Conservation (phyloP, 2,888 invertebrate genomes). For the Rhorus exstirpatorius region DNA sequence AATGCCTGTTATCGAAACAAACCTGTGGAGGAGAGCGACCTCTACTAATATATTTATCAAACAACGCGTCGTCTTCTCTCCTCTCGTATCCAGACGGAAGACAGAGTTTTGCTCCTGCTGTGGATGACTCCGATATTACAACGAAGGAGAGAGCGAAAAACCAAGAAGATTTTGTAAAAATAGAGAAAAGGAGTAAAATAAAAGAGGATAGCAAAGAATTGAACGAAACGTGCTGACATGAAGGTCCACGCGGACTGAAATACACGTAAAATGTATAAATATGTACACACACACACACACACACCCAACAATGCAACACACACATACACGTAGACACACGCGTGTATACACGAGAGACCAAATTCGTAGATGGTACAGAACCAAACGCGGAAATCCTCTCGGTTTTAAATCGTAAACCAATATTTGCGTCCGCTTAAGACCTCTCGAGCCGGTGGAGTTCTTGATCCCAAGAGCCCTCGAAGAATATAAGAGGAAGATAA, state of each 20-base stretch:
- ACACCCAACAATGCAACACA: too few relatives aligned
- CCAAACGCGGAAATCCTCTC: constrained; percentile 77
- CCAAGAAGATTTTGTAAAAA: constrained; percentile 13
- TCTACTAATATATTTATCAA: constrained; percentile 83
- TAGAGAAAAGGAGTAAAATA: constrained; percentile 22
- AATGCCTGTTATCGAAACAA: constrained; percentile 81
- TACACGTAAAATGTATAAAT: not conserved
- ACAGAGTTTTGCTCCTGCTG: constrained; percentile 26
- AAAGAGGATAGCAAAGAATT: constrained; percentile 36
- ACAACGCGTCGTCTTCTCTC: constrained; percentile 71
- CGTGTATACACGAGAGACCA: constrained; percentile 29
- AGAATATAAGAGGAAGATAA: constrained; percentile 11
- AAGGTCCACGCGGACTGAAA: constrained; percentile 51
- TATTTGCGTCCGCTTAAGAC: constrained; percentile 79
- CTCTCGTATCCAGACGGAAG: constrained; percentile 41
- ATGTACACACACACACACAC: not conserved
- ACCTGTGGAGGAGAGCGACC: constrained; percentile 68
- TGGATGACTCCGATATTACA: constrained; percentile 38
- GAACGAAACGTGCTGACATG: constrained; percentile 59
- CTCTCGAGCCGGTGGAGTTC: constrained; percentile 57
- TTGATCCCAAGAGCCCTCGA: constrained; percentile 43
- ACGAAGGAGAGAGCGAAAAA: constrained; percentile 30
- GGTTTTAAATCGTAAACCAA: constrained; percentile 82
- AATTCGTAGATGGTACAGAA: constrained; percentile 60
- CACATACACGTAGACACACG: too few relatives aligned